Percentiles rank a stretch among this genome's conserved stretches.
These are phyloP conservation scores for Malurus leucopterus DNA, from an alignment of 2,797 vertebrate species.

Conservation along the genomic window DNA sequence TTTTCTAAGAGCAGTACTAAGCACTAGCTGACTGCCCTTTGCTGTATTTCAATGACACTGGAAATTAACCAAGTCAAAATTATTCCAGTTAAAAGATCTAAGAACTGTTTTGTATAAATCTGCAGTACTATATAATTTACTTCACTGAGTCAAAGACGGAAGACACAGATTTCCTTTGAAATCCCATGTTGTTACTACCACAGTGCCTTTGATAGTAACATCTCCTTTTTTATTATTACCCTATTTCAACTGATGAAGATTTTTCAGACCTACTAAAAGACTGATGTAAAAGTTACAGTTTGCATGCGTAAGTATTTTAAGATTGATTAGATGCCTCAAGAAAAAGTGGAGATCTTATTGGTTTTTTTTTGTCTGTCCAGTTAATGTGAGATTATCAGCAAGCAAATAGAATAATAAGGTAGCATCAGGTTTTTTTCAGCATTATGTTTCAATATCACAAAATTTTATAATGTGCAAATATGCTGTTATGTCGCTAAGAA, in stretches of 20 bases:
- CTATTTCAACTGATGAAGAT: neutral
- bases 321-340: neutral
- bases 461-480: neutral
- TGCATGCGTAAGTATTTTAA: neutral
- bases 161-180: neutral
- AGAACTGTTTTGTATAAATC: neutral
- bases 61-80: neutral
- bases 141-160: neutral
- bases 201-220: neutral
- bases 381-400: neutral
- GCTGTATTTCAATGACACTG: neutral
- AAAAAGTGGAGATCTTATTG: neutral
- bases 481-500: neutral
- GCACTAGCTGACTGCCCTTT: neutral
- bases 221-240: neutral
- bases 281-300: neutral
- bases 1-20: neutral
- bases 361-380: neutral
- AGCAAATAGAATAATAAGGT: neutral
- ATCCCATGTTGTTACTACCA: neutral
- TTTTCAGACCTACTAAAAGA: neutral
- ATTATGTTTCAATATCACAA: neutral
- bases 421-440: accelerated
- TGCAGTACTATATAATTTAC: neutral
- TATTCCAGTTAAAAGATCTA: neutral